Evolutionary conservation across 2,113 vertebrate species (phyloP), one percentile per base, ranked within the genome.

Genomic region (Mirza zaza): DNA sequence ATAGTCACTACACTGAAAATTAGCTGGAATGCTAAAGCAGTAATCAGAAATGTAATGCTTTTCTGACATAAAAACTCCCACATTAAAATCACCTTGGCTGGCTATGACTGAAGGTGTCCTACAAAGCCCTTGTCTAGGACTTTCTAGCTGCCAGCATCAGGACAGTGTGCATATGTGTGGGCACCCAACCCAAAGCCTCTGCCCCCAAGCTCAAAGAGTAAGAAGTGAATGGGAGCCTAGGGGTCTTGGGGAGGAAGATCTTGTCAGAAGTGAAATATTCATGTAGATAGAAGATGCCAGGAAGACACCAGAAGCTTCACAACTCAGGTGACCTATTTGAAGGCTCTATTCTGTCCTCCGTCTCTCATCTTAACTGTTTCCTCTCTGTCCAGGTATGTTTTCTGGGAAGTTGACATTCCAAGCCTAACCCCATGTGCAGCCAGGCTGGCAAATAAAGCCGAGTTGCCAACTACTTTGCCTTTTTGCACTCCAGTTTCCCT

Each of bases 1-100:
- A 89, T 50, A 89, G 17, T n/a, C 0, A 94, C 84, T 93, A 90
- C 79, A 73, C 75, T 96, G n/a, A 93, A 97, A 85, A 90, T 52
- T 95, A 23, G 8, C 77, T 80, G 21, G 50, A 79, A 75, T 50
- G 61, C 34, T 59, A 94, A 68, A 79, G 48, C 34, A 73, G 36
- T 68, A 67, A 71, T 90, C 17, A 45, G 6, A 84, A n/a, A 73
- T 94, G 59, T 91, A 88, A 85, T 93, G 15, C 13, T 13, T 85
- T 96, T 84, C 13, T 91, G 88, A 50, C 17, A 92, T 50, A 71
- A 8, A 92, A 92, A 20, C 36, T 73, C 82, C 23, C 25, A 75
- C 15, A 84, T 63, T 86, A 50, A 94, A 92, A 90, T 96, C 18
- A 68, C 68, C 18, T 83, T 91, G 36, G 36, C 42, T 84, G 27